phyloP scores from a whole-genome alignment of 2,797 vertebrate species.

The Sardinella longiceps region DNA sequence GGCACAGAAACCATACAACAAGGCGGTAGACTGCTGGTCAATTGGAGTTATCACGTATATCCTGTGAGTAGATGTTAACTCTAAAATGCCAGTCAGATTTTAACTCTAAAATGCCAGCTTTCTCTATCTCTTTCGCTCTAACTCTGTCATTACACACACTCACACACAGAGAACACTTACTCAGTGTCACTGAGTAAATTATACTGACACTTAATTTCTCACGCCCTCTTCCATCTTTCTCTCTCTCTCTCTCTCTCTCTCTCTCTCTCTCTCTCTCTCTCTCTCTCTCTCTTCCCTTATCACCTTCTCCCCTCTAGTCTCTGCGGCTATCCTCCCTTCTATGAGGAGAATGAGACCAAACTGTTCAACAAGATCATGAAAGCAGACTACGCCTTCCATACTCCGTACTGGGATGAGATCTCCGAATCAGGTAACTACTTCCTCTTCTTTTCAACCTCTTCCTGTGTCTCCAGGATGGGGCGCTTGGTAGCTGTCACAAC shows the following conservation, averaged over 20 bases:
- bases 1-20: slow-evolving; percentile 92
- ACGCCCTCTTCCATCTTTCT: neutral
- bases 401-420: slow-evolving; percentile 94
- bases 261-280: neutral
- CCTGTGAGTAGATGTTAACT: slow-evolving; percentile 79
- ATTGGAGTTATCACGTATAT: slow-evolving; percentile 97
- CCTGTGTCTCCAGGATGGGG: neutral
- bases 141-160: too few relatives aligned
- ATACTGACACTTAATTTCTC: neutral
- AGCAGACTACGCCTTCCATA: slow-evolving; percentile 90
- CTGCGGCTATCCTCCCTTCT: slow-evolving; percentile 94
- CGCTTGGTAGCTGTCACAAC: neutral
- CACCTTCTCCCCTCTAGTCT: slow-evolving; percentile 71
- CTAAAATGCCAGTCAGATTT: slow-evolving; percentile 17
- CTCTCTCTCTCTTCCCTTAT: neutral
- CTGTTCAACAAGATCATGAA: slow-evolving; percentile 93
- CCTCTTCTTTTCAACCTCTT: neutral
- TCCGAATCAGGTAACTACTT: slow-evolving; percentile 85
- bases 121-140: too few relatives aligned
- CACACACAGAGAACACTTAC: neutral
- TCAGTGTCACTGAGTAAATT: too few relatives aligned
- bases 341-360: slow-evolving; percentile 89
- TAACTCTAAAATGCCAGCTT: neutral
- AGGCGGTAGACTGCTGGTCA: slow-evolving; percentile 97
- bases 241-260: neutral